These are phyloP conservation scores for Conistra vaccinii DNA, from an alignment of 2,888 invertebrate species.

Conservation along the genomic window DNA sequence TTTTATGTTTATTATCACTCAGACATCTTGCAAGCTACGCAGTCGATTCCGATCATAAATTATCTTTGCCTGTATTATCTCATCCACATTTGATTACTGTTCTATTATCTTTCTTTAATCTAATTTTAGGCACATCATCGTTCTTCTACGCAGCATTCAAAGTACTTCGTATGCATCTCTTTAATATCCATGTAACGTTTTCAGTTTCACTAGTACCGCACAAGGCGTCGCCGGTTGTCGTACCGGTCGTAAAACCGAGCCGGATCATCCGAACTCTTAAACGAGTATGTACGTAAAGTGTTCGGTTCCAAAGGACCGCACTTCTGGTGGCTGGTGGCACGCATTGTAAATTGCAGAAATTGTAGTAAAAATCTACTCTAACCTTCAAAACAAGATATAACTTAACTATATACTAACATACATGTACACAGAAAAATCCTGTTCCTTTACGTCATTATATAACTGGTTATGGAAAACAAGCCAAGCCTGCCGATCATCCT, in stretches of 20 bases:
- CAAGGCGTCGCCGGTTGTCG: constrained; percentile 74
- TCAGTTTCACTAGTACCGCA: constrained; percentile 83
- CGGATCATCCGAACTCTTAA: constrained; percentile 84
- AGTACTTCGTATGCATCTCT: constrained; percentile 42
- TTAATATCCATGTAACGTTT: constrained; percentile 70
- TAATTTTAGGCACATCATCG: constrained; percentile 39
- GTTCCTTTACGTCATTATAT: not conserved
- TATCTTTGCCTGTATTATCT: constrained; percentile 9
- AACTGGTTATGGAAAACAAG: not conserved
- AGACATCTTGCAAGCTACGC: constrained; percentile 13
- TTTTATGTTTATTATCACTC: constrained; percentile 24
- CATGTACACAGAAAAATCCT: not conserved
- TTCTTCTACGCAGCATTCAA: constrained; percentile 11
- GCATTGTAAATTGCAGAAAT: constrained; percentile 36
- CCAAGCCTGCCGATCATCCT: not conserved
- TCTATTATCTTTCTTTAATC: constrained; percentile 3
- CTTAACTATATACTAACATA: constrained; percentile 3
- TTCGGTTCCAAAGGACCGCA: constrained; percentile 58
- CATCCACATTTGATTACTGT: not conserved
- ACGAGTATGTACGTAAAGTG: constrained; percentile 88
- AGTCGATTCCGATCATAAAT: constrained; percentile 24
- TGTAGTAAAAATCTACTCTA: not conserved
- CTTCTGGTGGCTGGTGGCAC: constrained; percentile 66
- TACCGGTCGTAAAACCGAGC: constrained; percentile 80
- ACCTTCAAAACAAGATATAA: not conserved